Base-by-base conservation (phyloP, 2,888 invertebrate species). In the Cephus spinipes region DNA sequence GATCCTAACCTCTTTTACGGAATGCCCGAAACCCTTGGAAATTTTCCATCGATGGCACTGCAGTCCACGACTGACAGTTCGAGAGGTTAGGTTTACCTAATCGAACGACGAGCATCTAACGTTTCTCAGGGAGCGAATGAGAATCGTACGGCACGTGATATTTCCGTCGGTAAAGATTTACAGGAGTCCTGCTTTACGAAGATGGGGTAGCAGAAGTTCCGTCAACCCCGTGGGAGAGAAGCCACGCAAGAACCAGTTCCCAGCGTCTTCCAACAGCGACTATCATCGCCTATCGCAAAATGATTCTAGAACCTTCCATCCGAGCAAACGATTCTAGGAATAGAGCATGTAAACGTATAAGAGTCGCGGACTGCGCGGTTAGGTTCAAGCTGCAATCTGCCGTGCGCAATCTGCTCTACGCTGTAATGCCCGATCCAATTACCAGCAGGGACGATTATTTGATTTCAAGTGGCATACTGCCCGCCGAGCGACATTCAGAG, bases 401-500 rank as follows among this genome's bases (percentile, higher is more conserved):
- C 69, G 30, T 15, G 69, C 69, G 69, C 69, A 69, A 69, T 69
- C 69, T 31, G 69, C 69, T 69, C 12, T 32, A 40, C 40, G 40
- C 30, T 15, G 69, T 11, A 69, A 69, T 32, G 69, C 31, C 12
- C 69, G 69, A 69, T 69, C 69, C 69, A 69, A 69, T 69, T 32
- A 40, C 40, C 31, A 32, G 69, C 31, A 30, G 69, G 31, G 69
- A 69, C 30, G 69, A 69, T 69, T 69, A 69, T 69, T 69, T 69
- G 69, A 69, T 69, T 32, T 69, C 69, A 32, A 69, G 32, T 69
- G 69, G 69, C 32, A 69, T 32, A 69, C 69, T 30, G 69, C 69
- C 30, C 30, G 69, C 69, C 69, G 69, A 69, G 69, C 69, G 69
- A 69, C 69, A 69, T 69, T 69, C 69, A 69, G 69, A 30, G 69